These are phyloP conservation scores for Tragelaphus imberbis DNA, from an alignment of 2,113 vertebrate genomes.

Conservation along the genomic window DNA sequence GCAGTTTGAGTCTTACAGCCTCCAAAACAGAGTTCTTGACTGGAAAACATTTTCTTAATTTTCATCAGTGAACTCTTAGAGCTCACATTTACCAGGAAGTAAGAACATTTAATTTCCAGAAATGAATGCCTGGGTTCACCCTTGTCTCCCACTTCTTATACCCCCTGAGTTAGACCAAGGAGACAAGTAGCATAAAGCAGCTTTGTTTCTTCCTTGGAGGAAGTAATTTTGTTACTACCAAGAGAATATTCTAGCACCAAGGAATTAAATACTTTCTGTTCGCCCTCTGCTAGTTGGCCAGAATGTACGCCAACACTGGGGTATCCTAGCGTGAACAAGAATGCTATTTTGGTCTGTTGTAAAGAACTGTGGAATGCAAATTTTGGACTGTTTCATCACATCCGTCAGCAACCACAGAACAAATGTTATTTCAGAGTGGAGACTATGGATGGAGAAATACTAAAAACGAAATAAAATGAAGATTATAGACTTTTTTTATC, in stretches of 20 bases:
- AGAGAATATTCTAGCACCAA: conserved; percentile 31
- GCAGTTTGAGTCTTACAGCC: conserved; percentile 24
- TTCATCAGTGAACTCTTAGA: background rate
- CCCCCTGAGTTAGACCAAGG: background rate
- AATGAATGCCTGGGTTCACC: background rate
- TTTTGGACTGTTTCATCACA: conserved; percentile 46
- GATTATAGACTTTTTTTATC: conserved; percentile 5
- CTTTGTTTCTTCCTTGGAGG: conserved; percentile 1
- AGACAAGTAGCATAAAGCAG: background rate
- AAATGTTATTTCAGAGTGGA: conserved; percentile 56
- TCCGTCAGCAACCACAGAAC: conserved; percentile 51
- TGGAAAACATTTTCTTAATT: conserved; percentile 50
- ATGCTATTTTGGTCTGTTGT: conserved; percentile 48
- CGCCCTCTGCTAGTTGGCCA: background rate
- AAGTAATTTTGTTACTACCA: conserved; percentile 31
- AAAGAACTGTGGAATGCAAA: conserved; percentile 39
- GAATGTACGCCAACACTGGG: background rate
- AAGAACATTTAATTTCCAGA: conserved; percentile 5
- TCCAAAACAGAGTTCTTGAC: conserved; percentile 52
- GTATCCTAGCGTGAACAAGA: conserved; percentile 44
- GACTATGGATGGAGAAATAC: conserved; percentile 23
- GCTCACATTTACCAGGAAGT: background rate
- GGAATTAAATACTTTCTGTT: conserved; percentile 4
- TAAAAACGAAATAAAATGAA: conserved; percentile 37
- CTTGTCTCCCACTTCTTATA: background rate